Conservation (phyloP, 2,797 vertebrate species). For the Lepilemur septentrionalis region DNA sequence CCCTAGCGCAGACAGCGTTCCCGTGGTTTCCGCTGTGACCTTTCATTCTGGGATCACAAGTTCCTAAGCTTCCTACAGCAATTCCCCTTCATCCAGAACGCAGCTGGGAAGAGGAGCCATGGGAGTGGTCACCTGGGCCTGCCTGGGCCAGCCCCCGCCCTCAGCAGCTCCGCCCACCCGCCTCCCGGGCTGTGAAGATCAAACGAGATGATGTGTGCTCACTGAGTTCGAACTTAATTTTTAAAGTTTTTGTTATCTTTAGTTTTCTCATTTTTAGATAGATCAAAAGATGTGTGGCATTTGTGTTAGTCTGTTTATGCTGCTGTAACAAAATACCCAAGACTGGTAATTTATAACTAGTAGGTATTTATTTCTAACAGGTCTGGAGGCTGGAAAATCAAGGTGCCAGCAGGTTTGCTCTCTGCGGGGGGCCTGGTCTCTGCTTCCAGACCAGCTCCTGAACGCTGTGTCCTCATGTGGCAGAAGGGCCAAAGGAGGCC, state of each 20-base stretch:
- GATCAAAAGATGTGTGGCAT: neutral
- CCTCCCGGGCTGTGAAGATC: neutral
- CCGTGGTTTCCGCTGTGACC: neutral
- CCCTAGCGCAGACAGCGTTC: fast-evolving
- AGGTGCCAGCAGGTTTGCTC: neutral
- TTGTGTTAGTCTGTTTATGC: neutral
- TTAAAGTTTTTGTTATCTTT: neutral
- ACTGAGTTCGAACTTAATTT: neutral
- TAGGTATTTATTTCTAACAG: neutral
- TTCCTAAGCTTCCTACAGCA: neutral
- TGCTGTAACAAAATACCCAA: neutral
- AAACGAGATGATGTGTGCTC: neutral
- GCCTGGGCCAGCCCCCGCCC: neutral
- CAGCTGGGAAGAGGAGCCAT: neutral
- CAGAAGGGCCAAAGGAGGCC: neutral
- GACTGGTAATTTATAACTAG: neutral
- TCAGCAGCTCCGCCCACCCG: fast-evolving
- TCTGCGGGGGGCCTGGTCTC: neutral
- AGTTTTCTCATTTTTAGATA: neutral
- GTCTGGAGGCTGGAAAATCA: neutral
- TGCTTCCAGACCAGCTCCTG: neutral
- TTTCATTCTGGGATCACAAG: neutral
- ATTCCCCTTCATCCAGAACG: neutral
- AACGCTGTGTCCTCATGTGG: neutral
- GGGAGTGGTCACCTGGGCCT: neutral